Conservation (phyloP, 1,140 invertebrate species). For the Drosophila leontia region DNA sequence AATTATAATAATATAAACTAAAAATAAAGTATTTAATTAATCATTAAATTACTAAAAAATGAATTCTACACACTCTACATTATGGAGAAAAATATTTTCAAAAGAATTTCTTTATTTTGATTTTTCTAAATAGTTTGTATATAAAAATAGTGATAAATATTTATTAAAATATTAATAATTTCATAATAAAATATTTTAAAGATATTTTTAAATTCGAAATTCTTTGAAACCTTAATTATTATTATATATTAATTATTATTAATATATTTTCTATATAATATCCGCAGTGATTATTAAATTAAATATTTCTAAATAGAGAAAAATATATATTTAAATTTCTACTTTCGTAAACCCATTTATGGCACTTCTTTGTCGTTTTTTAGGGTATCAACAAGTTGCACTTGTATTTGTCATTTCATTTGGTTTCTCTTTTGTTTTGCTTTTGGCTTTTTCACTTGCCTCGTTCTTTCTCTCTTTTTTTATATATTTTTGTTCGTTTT, state of each 20-base stretch:
- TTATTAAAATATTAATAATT: no score
- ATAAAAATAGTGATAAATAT: no score
- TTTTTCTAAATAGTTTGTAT: no score
- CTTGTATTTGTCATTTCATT: slow-evolving; percentile 9
- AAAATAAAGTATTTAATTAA: no score
- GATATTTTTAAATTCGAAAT: neutral
- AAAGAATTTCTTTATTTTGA: no score
- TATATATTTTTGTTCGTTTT: slow-evolving; percentile 35
- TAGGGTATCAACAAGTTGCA: slow-evolving; percentile 52
- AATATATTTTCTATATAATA: neutral
- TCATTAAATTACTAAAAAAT: no score
- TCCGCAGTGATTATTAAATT: neutral
- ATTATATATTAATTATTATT: neutral
- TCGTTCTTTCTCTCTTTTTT: slow-evolving; percentile 47
- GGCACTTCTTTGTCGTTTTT: neutral
- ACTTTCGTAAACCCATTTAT: slow-evolving; percentile 23
- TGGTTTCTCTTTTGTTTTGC: slow-evolving; percentile 70
- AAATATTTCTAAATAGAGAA: neutral
- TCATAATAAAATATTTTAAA: neutral
- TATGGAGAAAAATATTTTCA: no score
- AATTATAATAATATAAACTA: no score
- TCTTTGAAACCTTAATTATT: neutral
- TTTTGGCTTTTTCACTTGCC: slow-evolving; percentile 60
- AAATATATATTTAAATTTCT: neutral
- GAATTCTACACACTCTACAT: no score